Evolutionary conservation across 1,140 invertebrate genomes (phyloP).

Genomic region (Brachionus rotundiformis): DNA sequence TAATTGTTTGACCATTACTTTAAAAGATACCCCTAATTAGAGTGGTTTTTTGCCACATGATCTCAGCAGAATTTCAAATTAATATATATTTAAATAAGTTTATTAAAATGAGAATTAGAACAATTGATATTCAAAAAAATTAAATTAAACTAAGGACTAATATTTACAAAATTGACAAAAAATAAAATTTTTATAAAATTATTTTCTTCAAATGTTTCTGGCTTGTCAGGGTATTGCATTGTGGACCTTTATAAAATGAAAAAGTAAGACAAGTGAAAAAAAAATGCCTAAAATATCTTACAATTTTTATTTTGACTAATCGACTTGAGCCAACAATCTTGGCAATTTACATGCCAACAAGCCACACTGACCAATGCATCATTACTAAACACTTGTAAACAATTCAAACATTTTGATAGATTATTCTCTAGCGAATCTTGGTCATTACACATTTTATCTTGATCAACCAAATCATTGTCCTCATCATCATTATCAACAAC

Average conservation of each 20-base stretch:
- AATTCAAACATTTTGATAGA: conserved; percentile 19
- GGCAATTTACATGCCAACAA: conserved; percentile 37
- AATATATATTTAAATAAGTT: not conserved
- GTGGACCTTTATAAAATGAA: not conserved
- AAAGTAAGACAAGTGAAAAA: not conserved
- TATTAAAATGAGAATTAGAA: conserved; percentile 22
- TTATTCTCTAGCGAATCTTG: not conserved
- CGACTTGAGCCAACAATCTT: not conserved
- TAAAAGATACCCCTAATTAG: too few species aligned
- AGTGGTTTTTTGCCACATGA: too few species aligned
- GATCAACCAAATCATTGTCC: not conserved
- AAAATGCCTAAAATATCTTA: not conserved
- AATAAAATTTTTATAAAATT: not conserved
- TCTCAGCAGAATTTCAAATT: too few species aligned
- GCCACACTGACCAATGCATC: conserved; percentile 11
- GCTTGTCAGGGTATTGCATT: not conserved
- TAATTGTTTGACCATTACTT: too few species aligned
- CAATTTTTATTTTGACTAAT: conserved; percentile 21
- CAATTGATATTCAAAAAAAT: conserved; percentile 26
- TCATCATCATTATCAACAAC: conserved; percentile 39
- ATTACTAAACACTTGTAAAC: conserved; percentile 35
- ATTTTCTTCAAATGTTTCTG: conserved; percentile 31
- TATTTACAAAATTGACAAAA: conserved; percentile 16
- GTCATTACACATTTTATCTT: conserved; percentile 29
- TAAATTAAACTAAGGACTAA: conserved; percentile 19